Percentiles rank a stretch among this genome's conserved stretches.
phyloP scores from a whole-genome alignment of 2,797 vertebrate genomes.

The Naso thynnoides region DNA sequence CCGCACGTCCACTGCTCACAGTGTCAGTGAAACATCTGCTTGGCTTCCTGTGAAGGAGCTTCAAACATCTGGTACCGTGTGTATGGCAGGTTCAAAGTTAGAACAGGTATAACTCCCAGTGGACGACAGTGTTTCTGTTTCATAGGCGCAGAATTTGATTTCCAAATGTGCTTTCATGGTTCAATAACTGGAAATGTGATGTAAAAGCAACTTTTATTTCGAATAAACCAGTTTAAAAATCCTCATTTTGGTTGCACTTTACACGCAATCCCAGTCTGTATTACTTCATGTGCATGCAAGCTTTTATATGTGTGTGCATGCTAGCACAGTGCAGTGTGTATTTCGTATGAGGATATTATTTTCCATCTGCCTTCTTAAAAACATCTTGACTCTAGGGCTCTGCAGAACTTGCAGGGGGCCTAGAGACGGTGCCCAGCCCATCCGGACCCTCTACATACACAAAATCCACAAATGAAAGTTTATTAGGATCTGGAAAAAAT shows the following conservation, averaged over 20 bases:
- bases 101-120: constrained; percentile 60
- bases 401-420: constrained; percentile 53
- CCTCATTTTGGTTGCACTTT: background rate
- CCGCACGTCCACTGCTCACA: constrained; percentile 27
- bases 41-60: constrained; percentile 48
- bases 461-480: constrained; percentile 83
- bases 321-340: constrained; percentile 10
- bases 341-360: constrained; percentile 50
- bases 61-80: constrained; percentile 71
- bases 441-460: constrained; percentile 57
- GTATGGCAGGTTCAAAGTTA: constrained; percentile 53
- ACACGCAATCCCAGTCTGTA: background rate
- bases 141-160: constrained; percentile 22
- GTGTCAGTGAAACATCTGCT: constrained; percentile 61
- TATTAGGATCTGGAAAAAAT: constrained; percentile 84
- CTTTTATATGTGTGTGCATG: background rate
- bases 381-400: constrained; percentile 40
- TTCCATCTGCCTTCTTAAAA: constrained; percentile 61
- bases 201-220: constrained; percentile 4
- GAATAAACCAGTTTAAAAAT: background rate
- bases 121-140: constrained; percentile 31
- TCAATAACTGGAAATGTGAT: constrained; percentile 26
- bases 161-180: constrained; percentile 24
- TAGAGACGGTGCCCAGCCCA: constrained; percentile 60
- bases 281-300: background rate